These are phyloP conservation scores for Eulemur macaco DNA, from an alignment of 2,113 vertebrate species.

Conservation along the genomic window DNA sequence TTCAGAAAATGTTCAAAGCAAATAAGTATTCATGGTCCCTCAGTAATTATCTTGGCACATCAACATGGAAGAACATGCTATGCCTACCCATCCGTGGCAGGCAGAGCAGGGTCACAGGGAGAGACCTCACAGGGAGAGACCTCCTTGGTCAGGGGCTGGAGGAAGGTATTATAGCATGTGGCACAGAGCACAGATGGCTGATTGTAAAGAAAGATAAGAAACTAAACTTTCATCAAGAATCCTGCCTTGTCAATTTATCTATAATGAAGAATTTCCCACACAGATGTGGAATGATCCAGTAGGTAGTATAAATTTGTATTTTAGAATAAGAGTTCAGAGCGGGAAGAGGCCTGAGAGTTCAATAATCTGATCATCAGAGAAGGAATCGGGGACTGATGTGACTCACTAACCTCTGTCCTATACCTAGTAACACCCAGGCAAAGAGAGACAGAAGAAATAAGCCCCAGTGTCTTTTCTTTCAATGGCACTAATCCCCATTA, in stretches of 20 bases:
- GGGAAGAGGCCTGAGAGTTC: not conserved
- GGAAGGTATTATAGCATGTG: rapidly evolving
- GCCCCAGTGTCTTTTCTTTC: not conserved
- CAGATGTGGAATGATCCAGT: not conserved
- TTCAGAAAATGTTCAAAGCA: not conserved
- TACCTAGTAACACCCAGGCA: not conserved
- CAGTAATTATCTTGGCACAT: not conserved
- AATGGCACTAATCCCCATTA: not conserved
- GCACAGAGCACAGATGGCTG: not conserved
- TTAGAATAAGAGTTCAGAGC: not conserved
- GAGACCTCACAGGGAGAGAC: not conserved
- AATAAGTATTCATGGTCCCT: not conserved
- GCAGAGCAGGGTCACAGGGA: not conserved
- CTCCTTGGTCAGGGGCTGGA: not conserved
- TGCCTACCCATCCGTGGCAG: rapidly evolving
- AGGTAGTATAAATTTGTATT: not conserved
- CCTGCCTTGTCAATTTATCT: not conserved
- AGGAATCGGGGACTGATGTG: not conserved
- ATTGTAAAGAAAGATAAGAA: not conserved
- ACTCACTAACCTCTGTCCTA: not conserved
- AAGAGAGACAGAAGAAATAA: not conserved
- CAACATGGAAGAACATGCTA: not conserved
- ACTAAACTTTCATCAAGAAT: not conserved
- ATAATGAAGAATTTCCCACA: not conserved
- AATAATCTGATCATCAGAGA: not conserved